phyloP scores from a whole-genome alignment of 2,888 invertebrate species.

The Reticulitermes lucifugus region DNA sequence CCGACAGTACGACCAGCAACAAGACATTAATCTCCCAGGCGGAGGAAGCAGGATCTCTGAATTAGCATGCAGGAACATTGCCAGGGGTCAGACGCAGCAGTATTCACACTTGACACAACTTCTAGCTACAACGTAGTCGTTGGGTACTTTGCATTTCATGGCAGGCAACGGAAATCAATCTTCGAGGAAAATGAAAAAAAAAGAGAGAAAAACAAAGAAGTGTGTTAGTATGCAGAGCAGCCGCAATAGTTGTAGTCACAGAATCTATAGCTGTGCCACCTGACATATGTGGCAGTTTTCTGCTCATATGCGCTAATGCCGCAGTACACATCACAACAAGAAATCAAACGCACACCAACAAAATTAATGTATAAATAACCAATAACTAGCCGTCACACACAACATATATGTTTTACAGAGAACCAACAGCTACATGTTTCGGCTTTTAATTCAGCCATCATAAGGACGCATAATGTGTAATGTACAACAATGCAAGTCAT shows the following conservation, averaged over 20 bases:
- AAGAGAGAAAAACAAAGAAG: background rate
- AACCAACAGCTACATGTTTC: no score
- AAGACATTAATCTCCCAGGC: constrained; percentile 7
- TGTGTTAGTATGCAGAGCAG: constrained; percentile 17
- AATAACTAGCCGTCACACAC: no score
- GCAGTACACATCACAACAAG: background rate
- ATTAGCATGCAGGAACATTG: constrained; percentile 33
- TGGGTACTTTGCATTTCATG: constrained; percentile 22
- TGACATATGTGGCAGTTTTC: background rate
- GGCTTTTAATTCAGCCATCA: no score
- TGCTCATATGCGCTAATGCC: background rate
- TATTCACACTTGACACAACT: constrained; percentile 31
- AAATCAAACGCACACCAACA: background rate
- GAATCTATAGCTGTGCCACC: background rate
- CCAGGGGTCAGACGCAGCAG: constrained; percentile 13
- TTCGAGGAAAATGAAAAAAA: constrained; percentile 13
- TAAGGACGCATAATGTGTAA: no score
- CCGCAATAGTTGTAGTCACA: background rate
- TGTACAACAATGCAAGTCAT: no score
- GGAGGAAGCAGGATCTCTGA: background rate
- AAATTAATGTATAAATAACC: background rate
- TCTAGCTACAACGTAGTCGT: constrained; percentile 12
- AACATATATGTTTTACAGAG: no score
- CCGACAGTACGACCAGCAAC: constrained; percentile 8
- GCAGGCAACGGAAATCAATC: constrained; percentile 25